Base-by-base conservation (phyloP, 2,797 vertebrate genomes). In the Leptoclinus maculatus region DNA sequence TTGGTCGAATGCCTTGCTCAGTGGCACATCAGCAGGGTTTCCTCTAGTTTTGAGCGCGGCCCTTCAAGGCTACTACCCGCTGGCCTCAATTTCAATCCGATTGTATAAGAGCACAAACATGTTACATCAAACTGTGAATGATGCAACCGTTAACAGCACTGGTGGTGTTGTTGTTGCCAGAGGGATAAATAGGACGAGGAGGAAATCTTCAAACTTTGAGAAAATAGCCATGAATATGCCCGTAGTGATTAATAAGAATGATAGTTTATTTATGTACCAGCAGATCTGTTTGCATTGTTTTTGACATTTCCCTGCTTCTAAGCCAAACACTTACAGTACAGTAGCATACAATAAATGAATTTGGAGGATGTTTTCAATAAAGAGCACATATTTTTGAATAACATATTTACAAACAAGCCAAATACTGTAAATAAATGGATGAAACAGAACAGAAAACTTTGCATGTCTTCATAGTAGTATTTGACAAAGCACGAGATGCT, bases 201-300 rank as follows among this genome's bases (percentile, higher is more conserved):
- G 4, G 9, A 25, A 19, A 19, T 66, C 5, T 59, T 53, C 23
- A 38, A 58, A 73, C 1, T 5, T 12, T 2, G 39, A 76, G 17
- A 27, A 76, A 82, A 79, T 0, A 38, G 21, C 12, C 36, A 62
- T 84, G 19, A 79, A 72, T 25, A 23, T 41, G 12, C 45, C 66
- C 16, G 13, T 66, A 45, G 73, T 65, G 79, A 89, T 84, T 89
- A 87, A 88, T 90, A 89, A 83, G 83, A 88, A 89, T 84, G 77
- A 88, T 82, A 81, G 74, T 94, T 93, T 93, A 94, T 93, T 94
- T 83, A 89, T 90, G 87, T 91, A 92, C 87, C 90, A 93, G 83
- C 86, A 89, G 84, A 88, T 86, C 64, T 77, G 83, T 91, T 93
- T 93, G 92, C 92, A 92, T 93, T 92, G 92, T 90, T 90, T 86